Evolutionary conservation across 1,140 invertebrate species (phyloP).

Genomic region (Rhopalosiphum maidis): DNA sequence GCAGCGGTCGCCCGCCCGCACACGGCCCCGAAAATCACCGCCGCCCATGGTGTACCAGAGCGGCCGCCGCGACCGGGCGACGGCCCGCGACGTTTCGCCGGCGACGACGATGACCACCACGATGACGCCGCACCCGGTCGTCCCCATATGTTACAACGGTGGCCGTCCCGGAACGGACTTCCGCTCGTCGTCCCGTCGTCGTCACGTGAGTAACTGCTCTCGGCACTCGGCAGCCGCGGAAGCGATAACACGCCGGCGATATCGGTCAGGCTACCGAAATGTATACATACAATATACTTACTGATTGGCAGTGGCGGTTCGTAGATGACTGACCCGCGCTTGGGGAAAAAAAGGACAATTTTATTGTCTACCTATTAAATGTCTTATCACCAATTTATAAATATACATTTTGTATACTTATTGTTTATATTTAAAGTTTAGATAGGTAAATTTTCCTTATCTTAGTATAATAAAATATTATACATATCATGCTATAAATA

Average conservation of each 20-base stretch:
- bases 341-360: too few relatives aligned
- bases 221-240: neutral
- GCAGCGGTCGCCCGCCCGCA: neutral
- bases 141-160: neutral
- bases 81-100: conserved; percentile 13
- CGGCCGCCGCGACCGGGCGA: neutral
- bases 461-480: too few relatives aligned
- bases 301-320: too few relatives aligned
- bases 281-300: too few relatives aligned
- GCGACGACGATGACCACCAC: neutral
- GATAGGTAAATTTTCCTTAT: too few relatives aligned
- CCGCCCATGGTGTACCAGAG: neutral
- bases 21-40: neutral
- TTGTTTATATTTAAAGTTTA: too few relatives aligned
- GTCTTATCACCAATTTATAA: too few relatives aligned
- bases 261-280: neutral
- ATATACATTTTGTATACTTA: too few relatives aligned
- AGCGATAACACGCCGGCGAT: neutral
- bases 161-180: neutral
- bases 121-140: neutral
- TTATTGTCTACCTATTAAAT: too few relatives aligned
- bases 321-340: too few relatives aligned
- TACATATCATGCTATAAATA: too few relatives aligned
- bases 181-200: conserved; percentile 30
- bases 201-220: neutral